phyloP scores from a whole-genome alignment of 1,140 invertebrate species.

The Drosophila obscura region DNA sequence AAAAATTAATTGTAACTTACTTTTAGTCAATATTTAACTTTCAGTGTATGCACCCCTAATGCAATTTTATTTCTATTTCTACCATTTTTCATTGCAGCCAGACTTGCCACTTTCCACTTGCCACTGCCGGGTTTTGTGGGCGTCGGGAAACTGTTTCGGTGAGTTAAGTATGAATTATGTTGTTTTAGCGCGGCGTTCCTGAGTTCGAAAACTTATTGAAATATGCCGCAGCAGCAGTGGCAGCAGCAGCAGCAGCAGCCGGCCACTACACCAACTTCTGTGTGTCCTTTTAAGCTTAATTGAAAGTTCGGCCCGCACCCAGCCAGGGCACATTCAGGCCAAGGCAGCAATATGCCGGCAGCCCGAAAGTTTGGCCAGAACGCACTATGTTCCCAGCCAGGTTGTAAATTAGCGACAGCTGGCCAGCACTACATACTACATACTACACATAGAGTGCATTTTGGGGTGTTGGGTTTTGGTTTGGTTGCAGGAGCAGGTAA shows the following conservation, averaged over 20 bases:
- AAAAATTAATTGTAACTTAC: neutral
- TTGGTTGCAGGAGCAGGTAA: conserved; percentile 10
- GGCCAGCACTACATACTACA: no score
- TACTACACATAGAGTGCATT: no score
- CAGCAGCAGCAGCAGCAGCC: conserved; percentile 9
- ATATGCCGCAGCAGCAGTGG: conserved; percentile 52
- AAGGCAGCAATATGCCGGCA: conserved; percentile 54
- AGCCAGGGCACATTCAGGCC: conserved; percentile 17
- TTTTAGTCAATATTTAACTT: neutral
- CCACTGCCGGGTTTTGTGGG: conserved; percentile 32
- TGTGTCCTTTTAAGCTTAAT: conserved; percentile 77
- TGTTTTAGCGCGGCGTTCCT: conserved; percentile 61
- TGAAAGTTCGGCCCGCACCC: conserved; percentile 57
- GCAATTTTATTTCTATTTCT: conserved; percentile 71
- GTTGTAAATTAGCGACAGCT: conserved; percentile 73
- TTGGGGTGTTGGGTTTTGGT: conserved; percentile 11
- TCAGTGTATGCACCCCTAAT: conserved; percentile 54
- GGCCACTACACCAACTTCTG: conserved; percentile 54
- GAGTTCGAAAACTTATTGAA: conserved; percentile 81
- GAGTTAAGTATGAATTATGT: conserved; percentile 82
- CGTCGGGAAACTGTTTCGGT: conserved; percentile 73
- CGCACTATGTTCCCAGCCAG: conserved; percentile 31
- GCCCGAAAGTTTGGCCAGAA: conserved; percentile 49
- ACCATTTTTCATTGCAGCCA: conserved; percentile 67
- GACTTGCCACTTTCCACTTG: conserved; percentile 39